Conservation (phyloP, 2,113 vertebrate genomes). For the Prochilodus magdalenae region DNA sequence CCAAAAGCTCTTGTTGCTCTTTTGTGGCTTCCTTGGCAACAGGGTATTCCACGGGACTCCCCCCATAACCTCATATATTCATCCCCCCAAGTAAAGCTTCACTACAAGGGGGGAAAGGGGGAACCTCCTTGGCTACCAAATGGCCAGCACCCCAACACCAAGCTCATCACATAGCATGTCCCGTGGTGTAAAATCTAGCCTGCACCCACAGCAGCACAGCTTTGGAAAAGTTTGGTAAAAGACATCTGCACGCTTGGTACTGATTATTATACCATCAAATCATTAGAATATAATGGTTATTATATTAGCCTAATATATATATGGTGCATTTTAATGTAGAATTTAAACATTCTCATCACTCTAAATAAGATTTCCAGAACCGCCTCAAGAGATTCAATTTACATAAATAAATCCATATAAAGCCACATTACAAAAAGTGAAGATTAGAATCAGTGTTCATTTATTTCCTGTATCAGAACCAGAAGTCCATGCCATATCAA, state of each 20-base stretch:
- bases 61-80: conserved; percentile 61
- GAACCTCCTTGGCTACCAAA: conserved; percentile 64
- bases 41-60: conserved; percentile 66
- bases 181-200: background rate
- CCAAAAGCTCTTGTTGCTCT: conserved; percentile 75
- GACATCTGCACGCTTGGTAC: background rate
- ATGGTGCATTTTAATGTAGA: background rate
- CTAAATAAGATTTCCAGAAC: background rate
- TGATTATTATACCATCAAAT: too few species aligned
- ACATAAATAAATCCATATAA: background rate
- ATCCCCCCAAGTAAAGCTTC: conserved; percentile 61
- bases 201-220: too few species aligned
- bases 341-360: background rate
- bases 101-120: conserved; percentile 64
- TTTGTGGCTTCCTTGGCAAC: conserved; percentile 79
- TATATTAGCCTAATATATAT: too few species aligned
- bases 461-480: too few species aligned
- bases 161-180: background rate
- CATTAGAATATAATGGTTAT: background rate
- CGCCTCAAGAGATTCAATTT: too few species aligned
- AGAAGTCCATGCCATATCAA: too few species aligned
- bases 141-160: background rate
- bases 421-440: background rate
- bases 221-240: background rate
- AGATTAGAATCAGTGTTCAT: background rate